A percentile compares a stretch with the other conserved stretches of the same genome.
Evolutionary conservation across 2,113 vertebrate species (phyloP).

Genomic region (Platysternon megacephalum): DNA sequence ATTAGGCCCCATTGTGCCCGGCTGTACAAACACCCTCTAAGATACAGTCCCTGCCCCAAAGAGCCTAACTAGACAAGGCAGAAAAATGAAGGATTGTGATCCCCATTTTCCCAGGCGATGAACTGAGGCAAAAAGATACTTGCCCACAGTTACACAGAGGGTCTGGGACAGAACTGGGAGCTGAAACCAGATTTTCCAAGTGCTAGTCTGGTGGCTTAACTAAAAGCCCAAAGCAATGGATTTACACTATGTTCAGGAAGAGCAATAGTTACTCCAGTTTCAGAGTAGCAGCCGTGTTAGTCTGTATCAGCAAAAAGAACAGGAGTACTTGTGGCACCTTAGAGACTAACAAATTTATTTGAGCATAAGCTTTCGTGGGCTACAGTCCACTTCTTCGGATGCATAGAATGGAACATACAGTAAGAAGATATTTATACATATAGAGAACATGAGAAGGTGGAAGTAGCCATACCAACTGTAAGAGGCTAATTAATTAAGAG

Average conservation of each 20-base stretch:
- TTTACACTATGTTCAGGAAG: constrained; percentile 53
- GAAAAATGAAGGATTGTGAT: not conserved
- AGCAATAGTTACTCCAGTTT: constrained; percentile 46
- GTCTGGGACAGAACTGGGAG: constrained; percentile 1
- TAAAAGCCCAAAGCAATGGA: constrained; percentile 30
- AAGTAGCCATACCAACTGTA: too few species aligned
- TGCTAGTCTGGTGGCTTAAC: not conserved
- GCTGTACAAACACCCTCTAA: not conserved
- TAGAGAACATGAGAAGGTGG: too few species aligned
- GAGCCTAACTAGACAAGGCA: not conserved
- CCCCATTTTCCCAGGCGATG: not conserved
- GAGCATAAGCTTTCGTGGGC: too few species aligned
- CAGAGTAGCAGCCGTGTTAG: too few species aligned
- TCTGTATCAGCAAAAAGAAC: too few species aligned
- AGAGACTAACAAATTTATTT: too few species aligned
- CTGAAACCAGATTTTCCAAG: constrained; percentile 34
- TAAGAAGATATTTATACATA: too few species aligned
- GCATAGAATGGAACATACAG: too few species aligned
- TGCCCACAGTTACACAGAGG: not conserved
- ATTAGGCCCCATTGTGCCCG: not conserved
- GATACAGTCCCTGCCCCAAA: not conserved
- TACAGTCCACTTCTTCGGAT: too few species aligned
- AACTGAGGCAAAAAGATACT: not conserved
- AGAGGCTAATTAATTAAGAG: too few species aligned
- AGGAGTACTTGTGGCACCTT: too few species aligned